These are phyloP conservation scores for Anoura caudifer DNA, from an alignment of 2,113 vertebrate genomes.

Conservation along the genomic window DNA sequence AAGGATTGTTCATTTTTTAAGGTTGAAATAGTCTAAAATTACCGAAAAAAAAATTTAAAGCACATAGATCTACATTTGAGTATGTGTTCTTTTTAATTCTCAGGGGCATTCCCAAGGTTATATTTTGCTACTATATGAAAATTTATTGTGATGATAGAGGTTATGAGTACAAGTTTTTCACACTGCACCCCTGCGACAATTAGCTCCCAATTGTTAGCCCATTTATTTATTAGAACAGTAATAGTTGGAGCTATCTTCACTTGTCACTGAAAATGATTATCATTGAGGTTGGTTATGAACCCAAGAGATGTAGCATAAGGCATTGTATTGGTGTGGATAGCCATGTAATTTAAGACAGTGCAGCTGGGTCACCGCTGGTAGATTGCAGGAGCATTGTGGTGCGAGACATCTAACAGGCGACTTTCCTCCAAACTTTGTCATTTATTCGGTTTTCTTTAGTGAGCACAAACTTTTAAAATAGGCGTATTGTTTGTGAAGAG, in stretches of 20 bases:
- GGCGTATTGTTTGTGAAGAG: conserved; percentile 51
- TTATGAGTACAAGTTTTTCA: conserved; percentile 77
- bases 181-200: conserved; percentile 82
- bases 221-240: conserved; percentile 81
- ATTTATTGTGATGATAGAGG: conserved; percentile 81
- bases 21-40: conserved; percentile 70
- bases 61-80: conserved; percentile 57
- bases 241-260: conserved; percentile 71
- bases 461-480: conserved; percentile 63
- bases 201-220: conserved; percentile 81
- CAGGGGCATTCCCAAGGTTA: conserved; percentile 76
- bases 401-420: conserved; percentile 66
- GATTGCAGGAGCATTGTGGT: conserved; percentile 57
- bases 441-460: conserved; percentile 55
- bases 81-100: conserved; percentile 71
- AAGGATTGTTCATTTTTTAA: conserved; percentile 70
- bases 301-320: conserved; percentile 60
- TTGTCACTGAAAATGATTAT: conserved; percentile 75
- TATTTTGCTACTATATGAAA: conserved; percentile 83
- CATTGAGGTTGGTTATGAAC: conserved; percentile 65
- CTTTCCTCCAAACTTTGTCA: conserved; percentile 58
- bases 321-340: conserved; percentile 75
- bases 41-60: conserved; percentile 53
- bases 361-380: conserved; percentile 63
- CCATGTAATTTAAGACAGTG: conserved; percentile 70